These are phyloP conservation scores for Cheilosia variabilis DNA, from an alignment of 2,888 invertebrate species.

Conservation along the genomic window DNA sequence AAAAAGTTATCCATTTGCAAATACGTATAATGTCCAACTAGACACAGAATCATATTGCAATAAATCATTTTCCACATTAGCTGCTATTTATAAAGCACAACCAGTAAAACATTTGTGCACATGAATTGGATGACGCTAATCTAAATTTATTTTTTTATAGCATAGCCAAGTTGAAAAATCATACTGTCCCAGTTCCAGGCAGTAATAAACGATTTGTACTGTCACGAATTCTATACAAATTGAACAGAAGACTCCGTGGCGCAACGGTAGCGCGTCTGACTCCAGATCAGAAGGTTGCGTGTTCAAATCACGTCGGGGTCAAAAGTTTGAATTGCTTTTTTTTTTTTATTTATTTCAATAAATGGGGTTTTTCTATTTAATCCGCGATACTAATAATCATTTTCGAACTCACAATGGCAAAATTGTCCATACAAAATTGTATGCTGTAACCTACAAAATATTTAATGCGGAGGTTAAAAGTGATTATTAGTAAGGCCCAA, in stretches of 20 bases:
- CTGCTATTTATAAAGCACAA: not conserved
- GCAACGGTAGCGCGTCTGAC: conserved; percentile 80
- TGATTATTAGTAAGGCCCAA: too few relatives aligned
- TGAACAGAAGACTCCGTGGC: conserved; percentile 78
- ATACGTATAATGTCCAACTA: not conserved
- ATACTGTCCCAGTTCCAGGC: not conserved
- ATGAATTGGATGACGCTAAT: conserved; percentile 1
- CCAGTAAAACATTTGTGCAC: not conserved
- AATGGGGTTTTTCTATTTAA: not conserved
- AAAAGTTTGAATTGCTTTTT: conserved; percentile 17
- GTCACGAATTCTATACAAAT: not conserved
- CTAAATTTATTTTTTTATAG: conserved; percentile 5
- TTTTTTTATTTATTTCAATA: conserved; percentile 9
- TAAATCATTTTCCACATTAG: conserved; percentile 1
- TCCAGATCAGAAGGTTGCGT: conserved; percentile 80
- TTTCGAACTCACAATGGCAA: too few relatives aligned
- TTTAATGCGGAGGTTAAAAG: too few relatives aligned
- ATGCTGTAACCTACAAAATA: too few relatives aligned
- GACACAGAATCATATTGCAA: not conserved
- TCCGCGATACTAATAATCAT: too few relatives aligned
- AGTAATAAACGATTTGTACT: not conserved
- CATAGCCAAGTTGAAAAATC: not conserved
- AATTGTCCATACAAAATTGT: too few relatives aligned
- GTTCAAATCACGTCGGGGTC: conserved; percentile 80
- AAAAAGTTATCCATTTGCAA: not conserved